Conservation (phyloP, 1,140 invertebrate species). For the Drosophila tristis region DNA sequence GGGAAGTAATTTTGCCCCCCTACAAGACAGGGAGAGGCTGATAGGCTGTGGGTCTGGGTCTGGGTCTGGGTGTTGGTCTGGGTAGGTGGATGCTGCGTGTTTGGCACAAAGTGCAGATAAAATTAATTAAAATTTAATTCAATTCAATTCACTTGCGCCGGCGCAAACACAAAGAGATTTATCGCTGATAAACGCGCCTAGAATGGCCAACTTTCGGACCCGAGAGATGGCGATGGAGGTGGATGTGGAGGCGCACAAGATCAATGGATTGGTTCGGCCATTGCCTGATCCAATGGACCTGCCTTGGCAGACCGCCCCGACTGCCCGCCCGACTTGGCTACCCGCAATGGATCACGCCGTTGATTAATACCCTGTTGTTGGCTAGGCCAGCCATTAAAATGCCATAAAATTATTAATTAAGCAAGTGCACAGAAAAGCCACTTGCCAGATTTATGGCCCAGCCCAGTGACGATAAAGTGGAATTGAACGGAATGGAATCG, state of each 20-base stretch:
- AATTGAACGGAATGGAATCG: neutral
- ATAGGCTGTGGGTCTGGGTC: neutral
- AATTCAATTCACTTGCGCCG: slow-evolving; percentile 80
- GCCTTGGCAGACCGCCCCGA: slow-evolving; percentile 9
- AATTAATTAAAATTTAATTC: slow-evolving; percentile 84
- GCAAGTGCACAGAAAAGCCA: slow-evolving; percentile 74
- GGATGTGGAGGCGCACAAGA: slow-evolving; percentile 42
- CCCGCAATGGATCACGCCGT: slow-evolving; percentile 63
- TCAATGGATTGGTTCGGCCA: slow-evolving; percentile 53
- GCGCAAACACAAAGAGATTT: slow-evolving; percentile 82
- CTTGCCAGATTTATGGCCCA: slow-evolving; percentile 72
- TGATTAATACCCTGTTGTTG: slow-evolving; percentile 70
- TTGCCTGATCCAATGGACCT: neutral
- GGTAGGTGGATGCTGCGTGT: slow-evolving; percentile 14
- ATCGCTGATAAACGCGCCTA: slow-evolving; percentile 80
- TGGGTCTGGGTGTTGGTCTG: neutral
- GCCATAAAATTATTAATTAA: slow-evolving; percentile 84
- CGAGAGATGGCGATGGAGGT: slow-evolving; percentile 1
- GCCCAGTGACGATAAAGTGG: slow-evolving; percentile 50
- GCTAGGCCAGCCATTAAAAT: slow-evolving; percentile 75
- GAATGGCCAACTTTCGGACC: slow-evolving; percentile 66
- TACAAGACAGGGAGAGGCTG: slow-evolving; percentile 8
- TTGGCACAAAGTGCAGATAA: slow-evolving; percentile 75
- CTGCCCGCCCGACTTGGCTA: neutral
- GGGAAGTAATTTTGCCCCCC: slow-evolving; percentile 50